Base-by-base conservation (phyloP, 2,797 vertebrate species). In the Neomorphus geoffroyi region DNA sequence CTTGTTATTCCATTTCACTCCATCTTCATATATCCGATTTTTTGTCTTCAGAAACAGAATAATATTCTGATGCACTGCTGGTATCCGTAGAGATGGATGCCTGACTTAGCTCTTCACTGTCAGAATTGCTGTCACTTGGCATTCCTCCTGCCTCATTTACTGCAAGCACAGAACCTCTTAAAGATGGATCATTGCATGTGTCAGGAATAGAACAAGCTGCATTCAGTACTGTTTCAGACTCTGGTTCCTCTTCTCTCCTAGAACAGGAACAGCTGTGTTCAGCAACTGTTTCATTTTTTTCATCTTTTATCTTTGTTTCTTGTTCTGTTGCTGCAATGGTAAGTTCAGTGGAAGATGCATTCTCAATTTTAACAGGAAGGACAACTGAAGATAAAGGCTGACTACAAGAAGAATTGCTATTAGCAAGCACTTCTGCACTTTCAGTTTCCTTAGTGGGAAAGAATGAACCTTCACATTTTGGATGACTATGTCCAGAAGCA, bases 31-130 rank as follows among this genome's bases (percentile, higher is more conserved):
- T 65, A 39, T 66, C 64, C 0, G 53, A 45, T 66, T 80, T 92
- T 75, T 91, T 90, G 58, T 94, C 94, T 94, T 95, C 75, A 0
- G 84, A 74, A 84, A 93, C 62, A 89, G 80, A 93, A 74, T 89
- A 92, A 51, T 78, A 93, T 4, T 96, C 93, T 23, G 91, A 93
- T 30, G 85, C 16, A 11, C 35, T 69, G 58, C 46, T 92, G 51
- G 50, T 51, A 35, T 57, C 77, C 35, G 77, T 69, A 53, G 80
- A 87, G 35, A 27, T 27, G 2, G 91, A 92, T 5, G 71, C 30
- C n/a, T 90, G 64, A 87, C 92, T 83, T 43, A 48, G 30, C 60
- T 95, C 77, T 54, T 96, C 95, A 7, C 48, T 65, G 77, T 96
- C 94, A 35, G 93, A 94, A 62, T 82, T 62, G 6, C 86, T 74